Evolutionary conservation across 2,113 vertebrate species (phyloP).

Genomic region (Xerus inauris): DNA sequence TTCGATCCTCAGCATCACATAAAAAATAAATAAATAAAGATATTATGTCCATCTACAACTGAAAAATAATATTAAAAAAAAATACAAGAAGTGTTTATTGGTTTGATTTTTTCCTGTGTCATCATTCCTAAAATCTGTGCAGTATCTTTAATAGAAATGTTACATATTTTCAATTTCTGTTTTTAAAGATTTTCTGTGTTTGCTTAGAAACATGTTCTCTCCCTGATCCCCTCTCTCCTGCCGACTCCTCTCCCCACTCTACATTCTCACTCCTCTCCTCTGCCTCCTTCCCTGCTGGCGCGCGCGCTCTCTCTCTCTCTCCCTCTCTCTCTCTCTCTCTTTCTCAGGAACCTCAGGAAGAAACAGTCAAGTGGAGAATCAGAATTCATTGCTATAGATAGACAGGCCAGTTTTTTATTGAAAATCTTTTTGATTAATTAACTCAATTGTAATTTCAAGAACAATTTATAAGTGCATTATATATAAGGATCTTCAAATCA

Average conservation of each 20-base stretch:
- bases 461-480: background rate
- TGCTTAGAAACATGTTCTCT: background rate
- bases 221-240: too few species aligned
- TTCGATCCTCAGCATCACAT: too few species aligned
- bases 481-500: background rate
- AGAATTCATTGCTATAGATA: background rate
- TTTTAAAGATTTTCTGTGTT: constrained; percentile 32
- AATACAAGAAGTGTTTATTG: background rate
- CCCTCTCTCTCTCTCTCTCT: too few species aligned
- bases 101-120: background rate
- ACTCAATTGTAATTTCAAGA: background rate
- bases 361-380: background rate
- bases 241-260: too few species aligned
- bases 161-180: background rate
- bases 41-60: too few species aligned
- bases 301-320: too few species aligned
- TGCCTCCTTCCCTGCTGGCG: too few species aligned
- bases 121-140: background rate
- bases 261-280: background rate
- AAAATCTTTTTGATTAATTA: background rate
- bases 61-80: too few species aligned
- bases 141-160: constrained; percentile 21
- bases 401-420: background rate
- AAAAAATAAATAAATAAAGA: too few species aligned
- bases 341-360: background rate